Evolutionary conservation across 2,113 vertebrate genomes (phyloP), one percentile per base, ranked within the genome.

Genomic region (Emydocephalus ijimae): DNA sequence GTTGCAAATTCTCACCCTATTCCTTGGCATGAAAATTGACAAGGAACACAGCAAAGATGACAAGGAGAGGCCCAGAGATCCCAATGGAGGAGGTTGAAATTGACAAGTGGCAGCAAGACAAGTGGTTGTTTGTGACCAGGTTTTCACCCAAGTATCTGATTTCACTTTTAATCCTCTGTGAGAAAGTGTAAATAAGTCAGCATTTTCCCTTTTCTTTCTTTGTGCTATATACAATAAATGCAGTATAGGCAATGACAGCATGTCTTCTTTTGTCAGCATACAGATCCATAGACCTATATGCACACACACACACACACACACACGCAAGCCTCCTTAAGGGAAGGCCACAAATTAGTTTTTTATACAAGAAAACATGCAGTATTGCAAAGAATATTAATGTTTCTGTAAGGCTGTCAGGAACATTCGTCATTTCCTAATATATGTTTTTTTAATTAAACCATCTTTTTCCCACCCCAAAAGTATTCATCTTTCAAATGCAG

Each of bases 81-180:
- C 61, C 55, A 56, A 48, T 34, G 50, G 56, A 93, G 92, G 86
- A 56, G 89, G 61, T 81, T 87, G 89, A 87, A 93, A 93, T 87
- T 93, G 92, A 93, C 92, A 93, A 90, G 81, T 90, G 89, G 48
- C 92, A 87, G 89, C 12, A 9, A 24, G 64, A 93, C 89, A 93
- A 64, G 56, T 21, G 48, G 85, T 61, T 64, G 45, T 93, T 61
- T 61, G 48, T 93, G 92, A 93, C 81, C 92, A 93, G 74, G 7
- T 85, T 85, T 92, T 87, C 74, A 90, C 55, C 92, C 56, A 52
- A 55, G 43, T 56, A 90, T 87, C 48, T 74, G 87, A 89, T 86
- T 93, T 93, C 88, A 64, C 81, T 90, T 90, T 90, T 93, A 90
- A 93, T 92, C n/a, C n/a, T 89, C 61, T 81, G 26, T 87, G 43